Base-by-base conservation (phyloP, 2,113 vertebrate genomes). In the Pseudopipra pipra region DNA sequence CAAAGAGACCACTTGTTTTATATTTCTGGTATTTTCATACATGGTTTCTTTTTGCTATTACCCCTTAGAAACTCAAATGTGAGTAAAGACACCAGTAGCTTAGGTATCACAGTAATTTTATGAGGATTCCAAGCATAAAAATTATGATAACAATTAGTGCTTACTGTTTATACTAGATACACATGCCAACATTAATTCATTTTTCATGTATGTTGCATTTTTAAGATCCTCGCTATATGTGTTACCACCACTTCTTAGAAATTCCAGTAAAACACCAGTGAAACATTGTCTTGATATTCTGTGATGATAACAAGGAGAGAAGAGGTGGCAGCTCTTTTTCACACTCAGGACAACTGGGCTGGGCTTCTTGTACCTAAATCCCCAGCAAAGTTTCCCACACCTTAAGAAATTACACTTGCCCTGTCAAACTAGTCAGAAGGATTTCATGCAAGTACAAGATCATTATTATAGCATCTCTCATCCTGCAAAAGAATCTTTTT, bases 331-430 rank as follows among this genome's bases (percentile, higher is more conserved):
- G 66, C 21, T 72, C 21, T 52, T 55, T 83, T 86, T 95, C 80
- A 90, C 72, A 70, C 88, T 54, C 39, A 27, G 37, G 43, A 74
- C 74, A 66, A 86, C 58, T 43, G 46, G 55, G 67, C 58, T 43
- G 46, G 59, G 67, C 8, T 90, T 73, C 87, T 83, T 65, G 7
- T 87, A 85, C 46, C 63, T 89, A 82, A 75, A 79, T 84, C 43
- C 77, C n/a, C 52, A 81, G 73, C 39, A 90, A 93, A 84, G 84
- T 89, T 92, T 84, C 76, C 80, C 76, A 90, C 77, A 84, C 75
- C 84, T 84, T 74, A 84, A 86, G 83, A 88, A 93, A 94, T 94
- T 93, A 77, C 79, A 77, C 72, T 83, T 84, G 49, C 43, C 71
- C 83, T 86, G 87, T 88, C 85, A 88, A 91, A 93, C 24, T 31